Evolutionary conservation across 2,888 invertebrate species (phyloP), one percentile per base, ranked within the genome.

Genomic region (Tenthredo notha): DNA sequence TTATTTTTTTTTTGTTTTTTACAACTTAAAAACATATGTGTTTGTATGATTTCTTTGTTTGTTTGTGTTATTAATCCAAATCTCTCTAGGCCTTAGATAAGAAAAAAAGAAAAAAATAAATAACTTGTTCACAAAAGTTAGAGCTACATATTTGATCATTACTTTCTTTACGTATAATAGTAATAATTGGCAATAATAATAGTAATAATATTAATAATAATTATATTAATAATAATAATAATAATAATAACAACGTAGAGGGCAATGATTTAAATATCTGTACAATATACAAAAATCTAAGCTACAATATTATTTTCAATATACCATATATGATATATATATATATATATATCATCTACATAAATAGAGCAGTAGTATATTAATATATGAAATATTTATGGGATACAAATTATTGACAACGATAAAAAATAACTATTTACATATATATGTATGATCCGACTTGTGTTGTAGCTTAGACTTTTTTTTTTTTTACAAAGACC

Each of bases 351-450:
- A 88, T 89, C 88, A 88, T 90, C 88, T 88, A 89, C 90, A 91
- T 90, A 92, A 91, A 92, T 90, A 72, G 25, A 91, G 92, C 90
- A 72, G 61, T n/a, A 54, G 61, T 61, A 61, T 61, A 61, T 25
- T 25, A 25, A 25, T 25, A 75, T 72, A 90, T 91, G 89, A 91
- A 90, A 91, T 89, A 85, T 86, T 88, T 90, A 37, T 89, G 87
- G 88, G 87, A 87, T 88, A 87, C 87, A 88, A 87, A 90, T 90
- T 91, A 91, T 90, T 88, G 91, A 92, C 91, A 91, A 61, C 61
- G 25, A 61, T 25, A 61, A 61, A 61, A 61, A 61, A 61, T 88
- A 86, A 85, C 89, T 92, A 91, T 92, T 33, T 70, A 70, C 29
- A 70, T 70, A 70, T 29, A 29, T n/a, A 70, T 37, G 12, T 37